phyloP scores from a whole-genome alignment of 2,888 invertebrate species.

The Bembecia ichneumoniformis region DNA sequence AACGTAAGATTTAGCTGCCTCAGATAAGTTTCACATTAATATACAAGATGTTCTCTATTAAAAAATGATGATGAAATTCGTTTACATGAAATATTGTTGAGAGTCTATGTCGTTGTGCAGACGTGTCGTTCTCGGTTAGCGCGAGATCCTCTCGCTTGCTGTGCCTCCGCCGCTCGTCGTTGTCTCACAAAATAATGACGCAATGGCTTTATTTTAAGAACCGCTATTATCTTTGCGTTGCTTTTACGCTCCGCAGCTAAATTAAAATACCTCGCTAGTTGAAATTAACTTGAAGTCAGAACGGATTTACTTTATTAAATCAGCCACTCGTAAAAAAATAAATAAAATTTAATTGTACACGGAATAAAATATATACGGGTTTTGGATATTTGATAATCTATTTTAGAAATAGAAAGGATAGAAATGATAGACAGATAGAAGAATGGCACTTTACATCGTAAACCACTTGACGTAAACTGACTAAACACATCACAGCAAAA shows the following conservation, averaged over 20 bases:
- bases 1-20: neutral
- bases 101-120: neutral
- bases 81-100: neutral
- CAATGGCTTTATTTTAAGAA: constrained; percentile 56
- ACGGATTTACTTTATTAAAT: neutral
- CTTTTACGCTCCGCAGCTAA: constrained; percentile 33
- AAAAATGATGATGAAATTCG: neutral
- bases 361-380: no score
- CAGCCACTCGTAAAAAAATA: no score
- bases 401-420: no score
- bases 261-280: constrained; percentile 41
- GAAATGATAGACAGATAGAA: no score
- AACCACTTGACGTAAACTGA: no score
- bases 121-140: neutral
- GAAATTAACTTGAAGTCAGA: constrained; percentile 6
- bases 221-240: constrained; percentile 46
- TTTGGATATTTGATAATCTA: no score
- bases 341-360: no score
- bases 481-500: no score
- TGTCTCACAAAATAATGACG: constrained; percentile 44
- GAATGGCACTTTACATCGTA: no score
- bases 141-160: neutral
- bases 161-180: constrained; percentile 6
- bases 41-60: no score
- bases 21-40: no score